Conservation (phyloP, 2,888 invertebrate species). For the Hyalella azteca region DNA sequence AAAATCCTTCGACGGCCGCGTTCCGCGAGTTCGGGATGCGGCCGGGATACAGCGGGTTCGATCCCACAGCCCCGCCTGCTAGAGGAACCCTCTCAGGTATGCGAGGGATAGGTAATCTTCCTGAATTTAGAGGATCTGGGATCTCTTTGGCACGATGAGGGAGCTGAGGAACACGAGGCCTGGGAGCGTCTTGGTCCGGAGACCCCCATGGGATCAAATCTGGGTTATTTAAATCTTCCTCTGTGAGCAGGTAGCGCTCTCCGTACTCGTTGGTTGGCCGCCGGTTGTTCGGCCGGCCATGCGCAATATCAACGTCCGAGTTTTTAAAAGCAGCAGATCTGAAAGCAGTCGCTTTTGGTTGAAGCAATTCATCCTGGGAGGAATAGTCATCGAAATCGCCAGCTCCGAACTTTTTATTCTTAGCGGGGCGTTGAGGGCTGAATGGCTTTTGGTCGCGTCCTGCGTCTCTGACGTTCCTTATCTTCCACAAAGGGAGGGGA, state of each 20-base stretch:
- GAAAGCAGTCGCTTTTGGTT: background rate
- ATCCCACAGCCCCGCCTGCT: background rate
- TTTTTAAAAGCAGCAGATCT: background rate
- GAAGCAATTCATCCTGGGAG: background rate
- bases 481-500: background rate
- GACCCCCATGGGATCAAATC: background rate
- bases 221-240: background rate
- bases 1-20: background rate
- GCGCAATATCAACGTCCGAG: background rate
- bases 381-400: slow-evolving; percentile 13
- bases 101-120: background rate
- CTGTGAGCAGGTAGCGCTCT: background rate
- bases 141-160: too few relatives aligned
- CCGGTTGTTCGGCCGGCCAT: background rate
- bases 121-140: background rate
- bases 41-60: background rate
- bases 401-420: background rate
- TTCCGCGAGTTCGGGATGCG: background rate
- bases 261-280: background rate
- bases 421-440: background rate
- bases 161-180: too few relatives aligned
- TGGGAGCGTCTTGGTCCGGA: background rate
- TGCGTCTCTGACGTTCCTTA: slow-evolving; percentile 4
- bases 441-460: background rate
- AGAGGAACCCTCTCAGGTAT: background rate